Evolutionary conservation across 2,888 invertebrate species (phyloP).

Genomic region (Lycophotia porphyrea): DNA sequence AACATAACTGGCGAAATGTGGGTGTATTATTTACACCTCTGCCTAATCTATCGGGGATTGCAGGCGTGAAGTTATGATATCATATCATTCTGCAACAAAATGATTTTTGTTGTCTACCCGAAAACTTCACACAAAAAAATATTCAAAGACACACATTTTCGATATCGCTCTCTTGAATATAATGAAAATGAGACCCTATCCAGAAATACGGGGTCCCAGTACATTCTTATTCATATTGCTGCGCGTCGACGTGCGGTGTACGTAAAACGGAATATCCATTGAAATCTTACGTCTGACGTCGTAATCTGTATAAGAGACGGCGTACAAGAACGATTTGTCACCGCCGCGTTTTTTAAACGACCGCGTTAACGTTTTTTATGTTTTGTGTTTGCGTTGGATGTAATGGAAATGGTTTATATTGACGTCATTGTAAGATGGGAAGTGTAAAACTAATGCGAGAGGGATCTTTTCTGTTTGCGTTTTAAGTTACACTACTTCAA

Average conservation of each 20-base stretch:
- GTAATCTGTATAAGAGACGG: slow-evolving; percentile 42
- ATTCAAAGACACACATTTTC: slow-evolving; percentile 1
- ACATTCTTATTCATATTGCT: slow-evolving; percentile 43
- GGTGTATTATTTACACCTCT: too few species aligned
- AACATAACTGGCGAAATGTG: too few species aligned
- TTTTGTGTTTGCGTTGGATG: slow-evolving; percentile 12
- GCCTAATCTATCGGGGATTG: too few species aligned
- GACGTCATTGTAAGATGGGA: neutral
- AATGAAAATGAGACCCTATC: slow-evolving; percentile 43
- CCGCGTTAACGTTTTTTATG: slow-evolving; percentile 40
- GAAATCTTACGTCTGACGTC: slow-evolving; percentile 47
- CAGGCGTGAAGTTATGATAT: too few species aligned
- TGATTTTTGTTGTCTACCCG: too few species aligned
- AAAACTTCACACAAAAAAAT: too few species aligned
- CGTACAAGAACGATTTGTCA: slow-evolving; percentile 33
- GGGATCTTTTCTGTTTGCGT: neutral
- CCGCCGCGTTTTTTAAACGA: slow-evolving; percentile 48
- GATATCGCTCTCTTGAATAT: slow-evolving; percentile 18
- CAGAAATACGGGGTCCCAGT: slow-evolving; percentile 5
- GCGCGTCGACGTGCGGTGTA: slow-evolving; percentile 25
- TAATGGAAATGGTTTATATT: slow-evolving; percentile 10
- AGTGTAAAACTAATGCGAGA: neutral
- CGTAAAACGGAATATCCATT: slow-evolving; percentile 52
- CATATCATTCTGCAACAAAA: too few species aligned
- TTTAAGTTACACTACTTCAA: too few species aligned